Conservation (phyloP, 2,888 invertebrate species). For the Mechanitis messenoides region DNA sequence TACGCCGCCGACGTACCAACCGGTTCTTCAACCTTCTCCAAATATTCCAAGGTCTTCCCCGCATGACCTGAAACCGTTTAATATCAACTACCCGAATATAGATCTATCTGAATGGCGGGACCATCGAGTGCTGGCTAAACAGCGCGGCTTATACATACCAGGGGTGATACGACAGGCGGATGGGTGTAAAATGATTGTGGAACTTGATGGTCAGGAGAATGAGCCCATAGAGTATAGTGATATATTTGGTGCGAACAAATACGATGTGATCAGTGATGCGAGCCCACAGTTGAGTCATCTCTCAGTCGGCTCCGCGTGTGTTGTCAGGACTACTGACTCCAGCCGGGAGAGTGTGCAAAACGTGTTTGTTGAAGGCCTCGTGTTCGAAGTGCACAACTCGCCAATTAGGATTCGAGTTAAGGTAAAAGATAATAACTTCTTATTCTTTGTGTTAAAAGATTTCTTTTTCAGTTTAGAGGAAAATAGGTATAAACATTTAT, state of each 20-base stretch:
- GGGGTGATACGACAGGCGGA: slow-evolving; percentile 89
- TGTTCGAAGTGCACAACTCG: slow-evolving; percentile 74
- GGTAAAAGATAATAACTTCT: slow-evolving; percentile 43
- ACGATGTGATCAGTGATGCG: slow-evolving; percentile 94
- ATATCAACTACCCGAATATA: slow-evolving; percentile 77
- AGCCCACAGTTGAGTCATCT: slow-evolving; percentile 91
- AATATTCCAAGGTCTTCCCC: slow-evolving; percentile 72
- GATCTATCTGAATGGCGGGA: slow-evolving; percentile 96
- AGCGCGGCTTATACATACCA: slow-evolving; percentile 88
- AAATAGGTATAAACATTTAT: not conserved
- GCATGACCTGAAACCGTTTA: slow-evolving; percentile 70
- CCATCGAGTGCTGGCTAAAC: slow-evolving; percentile 92
- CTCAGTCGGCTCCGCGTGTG: slow-evolving; percentile 86
- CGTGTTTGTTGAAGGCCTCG: slow-evolving; percentile 90
- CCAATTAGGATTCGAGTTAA: slow-evolving; percentile 70
- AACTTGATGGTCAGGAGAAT: slow-evolving; percentile 86
- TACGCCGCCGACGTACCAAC: slow-evolving; percentile 46
- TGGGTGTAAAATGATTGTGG: slow-evolving; percentile 84
- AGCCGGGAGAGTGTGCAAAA: slow-evolving; percentile 78
- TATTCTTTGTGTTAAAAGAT: not conserved
- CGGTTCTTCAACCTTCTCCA: slow-evolving; percentile 57
- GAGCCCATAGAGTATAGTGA: slow-evolving; percentile 83
- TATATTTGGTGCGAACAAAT: slow-evolving; percentile 86
- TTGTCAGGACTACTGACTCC: slow-evolving; percentile 81
- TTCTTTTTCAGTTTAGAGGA: not conserved